A percentile compares a stretch with the other conserved stretches of the same genome.
Conservation (phyloP, 2,797 vertebrate species). For the Distichodus sexfasciatus region DNA sequence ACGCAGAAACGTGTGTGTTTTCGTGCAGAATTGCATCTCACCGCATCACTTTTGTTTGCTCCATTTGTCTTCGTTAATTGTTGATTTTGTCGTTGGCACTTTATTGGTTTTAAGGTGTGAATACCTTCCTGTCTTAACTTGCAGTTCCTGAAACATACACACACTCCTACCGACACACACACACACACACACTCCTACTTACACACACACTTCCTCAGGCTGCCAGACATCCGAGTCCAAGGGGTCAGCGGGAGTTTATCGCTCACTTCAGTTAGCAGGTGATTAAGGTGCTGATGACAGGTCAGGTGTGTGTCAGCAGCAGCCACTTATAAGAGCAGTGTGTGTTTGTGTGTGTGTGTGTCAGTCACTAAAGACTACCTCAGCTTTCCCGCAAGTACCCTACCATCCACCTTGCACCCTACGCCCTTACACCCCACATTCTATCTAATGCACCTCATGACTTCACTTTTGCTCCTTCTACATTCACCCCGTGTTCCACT, state of each 20-base stretch:
- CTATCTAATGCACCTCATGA: too few species aligned
- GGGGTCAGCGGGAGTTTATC: slow-evolving; percentile 49
- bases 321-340: slow-evolving; percentile 43
- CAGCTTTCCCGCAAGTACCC: neutral
- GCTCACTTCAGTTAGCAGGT: slow-evolving; percentile 54
- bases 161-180: neutral
- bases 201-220: slow-evolving; percentile 11
- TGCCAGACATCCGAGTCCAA: slow-evolving; percentile 25
- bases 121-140: neutral
- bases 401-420: neutral
- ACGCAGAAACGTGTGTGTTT: too few species aligned
- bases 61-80: too few species aligned
- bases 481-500: too few species aligned
- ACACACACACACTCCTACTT: neutral
- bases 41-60: too few species aligned
- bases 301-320: slow-evolving; percentile 35
- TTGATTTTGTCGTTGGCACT: too few species aligned
- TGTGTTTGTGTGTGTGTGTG: too few species aligned
- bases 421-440: neutral
- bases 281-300: slow-evolving; percentile 40
- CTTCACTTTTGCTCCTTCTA: too few species aligned
- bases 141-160: neutral
- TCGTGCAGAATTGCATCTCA: too few species aligned
- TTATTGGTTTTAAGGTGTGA: neutral
- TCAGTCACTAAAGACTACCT: slow-evolving; percentile 8